These are phyloP conservation scores for Drosophila algonquin DNA, from an alignment of 2,888 invertebrate genomes.

Conservation along the genomic window DNA sequence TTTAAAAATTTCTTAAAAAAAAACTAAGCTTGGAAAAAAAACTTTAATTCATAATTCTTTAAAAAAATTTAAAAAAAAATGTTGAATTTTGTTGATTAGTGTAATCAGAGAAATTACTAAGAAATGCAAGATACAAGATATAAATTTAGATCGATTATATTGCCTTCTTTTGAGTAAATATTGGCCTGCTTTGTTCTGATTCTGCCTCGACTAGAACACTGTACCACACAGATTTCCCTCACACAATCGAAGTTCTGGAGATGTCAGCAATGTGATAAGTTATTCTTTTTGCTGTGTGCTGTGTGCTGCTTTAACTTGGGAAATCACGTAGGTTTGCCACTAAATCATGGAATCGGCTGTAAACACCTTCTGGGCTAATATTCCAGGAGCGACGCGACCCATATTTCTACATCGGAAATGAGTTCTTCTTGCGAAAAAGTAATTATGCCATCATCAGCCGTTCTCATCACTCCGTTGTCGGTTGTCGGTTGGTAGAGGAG, in stretches of 20 bases:
- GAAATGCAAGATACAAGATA: too few species aligned
- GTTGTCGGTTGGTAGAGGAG: constrained; percentile 27
- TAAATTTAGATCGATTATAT: not conserved
- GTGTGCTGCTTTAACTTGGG: not conserved
- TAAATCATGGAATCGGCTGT: constrained; percentile 15
- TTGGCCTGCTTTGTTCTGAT: not conserved
- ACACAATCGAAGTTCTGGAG: not conserved
- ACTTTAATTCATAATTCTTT: too few species aligned
- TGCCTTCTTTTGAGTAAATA: not conserved
- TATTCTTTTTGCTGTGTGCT: not conserved
- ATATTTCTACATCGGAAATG: constrained; percentile 27
- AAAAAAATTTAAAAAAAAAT: too few species aligned
- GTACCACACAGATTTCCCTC: not conserved
- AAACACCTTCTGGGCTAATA: constrained; percentile 12
- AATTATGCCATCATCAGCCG: constrained; percentile 41
- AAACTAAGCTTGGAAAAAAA: too few species aligned
- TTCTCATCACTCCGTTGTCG: constrained; percentile 32
- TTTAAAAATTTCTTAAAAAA: too few species aligned
- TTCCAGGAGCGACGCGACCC: constrained; percentile 7
- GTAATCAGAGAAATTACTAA: not conserved
- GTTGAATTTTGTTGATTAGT: too few species aligned
- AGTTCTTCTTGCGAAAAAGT: constrained; percentile 37
- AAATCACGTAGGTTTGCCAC: constrained; percentile 3
- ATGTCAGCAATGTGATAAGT: constrained; percentile 9
- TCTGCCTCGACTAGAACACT: not conserved